phyloP scores from a whole-genome alignment of 2,113 vertebrate genomes.

The Heptranchias perlo region DNA sequence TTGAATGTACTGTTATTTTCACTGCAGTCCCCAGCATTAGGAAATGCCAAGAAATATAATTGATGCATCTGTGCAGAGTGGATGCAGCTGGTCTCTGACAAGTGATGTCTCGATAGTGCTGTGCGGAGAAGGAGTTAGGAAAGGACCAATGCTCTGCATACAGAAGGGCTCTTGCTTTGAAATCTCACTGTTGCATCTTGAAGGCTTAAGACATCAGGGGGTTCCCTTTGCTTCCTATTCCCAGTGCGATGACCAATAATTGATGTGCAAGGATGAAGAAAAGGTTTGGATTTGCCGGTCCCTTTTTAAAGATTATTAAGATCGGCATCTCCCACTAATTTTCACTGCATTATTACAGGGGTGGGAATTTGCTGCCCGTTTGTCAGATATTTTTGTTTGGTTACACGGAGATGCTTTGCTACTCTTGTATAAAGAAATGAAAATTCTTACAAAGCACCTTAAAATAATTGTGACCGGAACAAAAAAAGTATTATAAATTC shows the following conservation, averaged over 20 bases:
- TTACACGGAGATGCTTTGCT: background rate
- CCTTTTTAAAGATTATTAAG: background rate
- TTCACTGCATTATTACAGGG: background rate
- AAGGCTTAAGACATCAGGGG: background rate
- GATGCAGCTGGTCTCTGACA: background rate
- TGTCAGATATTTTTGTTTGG: background rate
- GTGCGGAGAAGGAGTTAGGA: background rate
- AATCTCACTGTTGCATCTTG: background rate
- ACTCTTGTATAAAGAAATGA: background rate
- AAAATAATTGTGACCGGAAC: background rate
- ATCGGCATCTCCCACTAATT: background rate
- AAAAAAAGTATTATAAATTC: background rate
- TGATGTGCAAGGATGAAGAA: constrained; percentile 18
- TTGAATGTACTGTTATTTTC: constrained; percentile 2
- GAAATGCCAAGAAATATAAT: background rate
- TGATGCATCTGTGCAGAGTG: background rate
- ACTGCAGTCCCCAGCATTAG: background rate
- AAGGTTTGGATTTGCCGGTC: background rate
- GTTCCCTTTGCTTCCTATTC: background rate
- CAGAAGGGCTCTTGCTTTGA: background rate
- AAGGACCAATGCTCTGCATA: background rate
- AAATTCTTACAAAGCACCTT: background rate
- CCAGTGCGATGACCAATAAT: background rate
- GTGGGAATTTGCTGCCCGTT: background rate
- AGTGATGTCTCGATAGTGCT: background rate